These are phyloP conservation scores for Pelodytes ibericus DNA, from an alignment of 2,797 vertebrate genomes.

Conservation along the genomic window DNA sequence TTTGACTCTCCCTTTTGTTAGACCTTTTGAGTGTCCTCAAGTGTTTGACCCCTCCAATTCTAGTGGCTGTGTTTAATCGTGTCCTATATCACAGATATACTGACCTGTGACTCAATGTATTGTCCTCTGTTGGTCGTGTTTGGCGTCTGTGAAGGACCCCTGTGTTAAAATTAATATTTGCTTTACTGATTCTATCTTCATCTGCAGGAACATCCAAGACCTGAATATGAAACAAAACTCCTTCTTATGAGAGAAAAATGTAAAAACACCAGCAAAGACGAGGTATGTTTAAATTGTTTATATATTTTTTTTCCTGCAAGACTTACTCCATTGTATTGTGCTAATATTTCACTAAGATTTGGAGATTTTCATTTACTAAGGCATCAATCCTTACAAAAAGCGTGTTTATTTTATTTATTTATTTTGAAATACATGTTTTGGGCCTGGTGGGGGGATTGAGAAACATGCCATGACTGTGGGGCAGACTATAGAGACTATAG, in stretches of 20 bases:
- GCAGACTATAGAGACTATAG: too few species aligned
- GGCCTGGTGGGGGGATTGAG: too few species aligned
- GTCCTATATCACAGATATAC: constrained; percentile 27
- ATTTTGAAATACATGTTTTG: too few species aligned
- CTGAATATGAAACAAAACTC: constrained; percentile 89
- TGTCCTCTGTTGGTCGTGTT: constrained; percentile 22
- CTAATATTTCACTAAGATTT: too few species aligned
- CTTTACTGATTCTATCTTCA: constrained; percentile 38
- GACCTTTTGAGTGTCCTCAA: constrained; percentile 39
- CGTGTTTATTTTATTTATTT: too few species aligned
- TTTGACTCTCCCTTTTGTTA: constrained; percentile 63
- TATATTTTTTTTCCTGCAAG: not conserved
- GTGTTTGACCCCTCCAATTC: constrained; percentile 49
- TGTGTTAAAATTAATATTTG: constrained; percentile 18
- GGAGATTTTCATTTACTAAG: too few species aligned
- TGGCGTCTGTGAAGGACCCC: constrained; percentile 43
- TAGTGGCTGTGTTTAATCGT: constrained; percentile 43
- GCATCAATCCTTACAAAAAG: too few species aligned
- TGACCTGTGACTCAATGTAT: constrained; percentile 29
- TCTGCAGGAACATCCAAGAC: constrained; percentile 85
- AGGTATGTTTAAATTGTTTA: constrained; percentile 80
- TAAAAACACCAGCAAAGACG: constrained; percentile 70
- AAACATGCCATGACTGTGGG: too few species aligned
- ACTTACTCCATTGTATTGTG: too few species aligned
- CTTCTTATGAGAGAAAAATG: constrained; percentile 74